These are phyloP conservation scores for Phrynocephalus versicolor DNA, from an alignment of 2,113 vertebrate species.

Conservation along the genomic window DNA sequence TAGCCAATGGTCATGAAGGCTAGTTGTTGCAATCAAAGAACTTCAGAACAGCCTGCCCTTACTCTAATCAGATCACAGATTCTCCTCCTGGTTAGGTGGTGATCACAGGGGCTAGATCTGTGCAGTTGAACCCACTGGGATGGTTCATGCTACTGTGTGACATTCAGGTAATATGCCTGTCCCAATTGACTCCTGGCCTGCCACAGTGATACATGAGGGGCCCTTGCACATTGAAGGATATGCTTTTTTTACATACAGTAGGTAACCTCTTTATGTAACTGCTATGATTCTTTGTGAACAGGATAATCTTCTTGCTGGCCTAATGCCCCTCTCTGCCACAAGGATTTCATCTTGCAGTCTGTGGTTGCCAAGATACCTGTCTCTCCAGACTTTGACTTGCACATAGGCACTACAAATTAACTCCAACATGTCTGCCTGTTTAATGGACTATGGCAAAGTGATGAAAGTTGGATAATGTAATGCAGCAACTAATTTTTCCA, in stretches of 20 bases:
- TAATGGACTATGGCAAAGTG: constrained; percentile 18
- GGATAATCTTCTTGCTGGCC: rapidly evolving
- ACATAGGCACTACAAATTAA: not conserved
- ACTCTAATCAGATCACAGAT: not conserved
- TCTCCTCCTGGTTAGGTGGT: not conserved
- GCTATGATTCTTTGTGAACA: not conserved
- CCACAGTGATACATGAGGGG: not conserved
- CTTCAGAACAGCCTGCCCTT: not conserved
- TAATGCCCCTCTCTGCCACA: not conserved
- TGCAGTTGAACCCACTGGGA: not conserved
- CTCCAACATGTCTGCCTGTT: not conserved
- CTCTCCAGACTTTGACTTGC: constrained; percentile 26
- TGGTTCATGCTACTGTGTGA: not conserved
- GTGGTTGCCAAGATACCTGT: not conserved
- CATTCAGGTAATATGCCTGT: no score
- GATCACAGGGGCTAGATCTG: not conserved
- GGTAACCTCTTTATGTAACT: not conserved
- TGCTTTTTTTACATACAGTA: not conserved
- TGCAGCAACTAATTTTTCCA: constrained; percentile 42
- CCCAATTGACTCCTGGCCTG: not conserved
- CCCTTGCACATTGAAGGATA: rapidly evolving
- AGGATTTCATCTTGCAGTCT: not conserved
- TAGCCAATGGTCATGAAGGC: no score
- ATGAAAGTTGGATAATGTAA: not conserved
- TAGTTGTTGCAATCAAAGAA: not conserved